Conservation (phyloP, 2,797 vertebrate species). For the Xyrichtys novacula region DNA sequence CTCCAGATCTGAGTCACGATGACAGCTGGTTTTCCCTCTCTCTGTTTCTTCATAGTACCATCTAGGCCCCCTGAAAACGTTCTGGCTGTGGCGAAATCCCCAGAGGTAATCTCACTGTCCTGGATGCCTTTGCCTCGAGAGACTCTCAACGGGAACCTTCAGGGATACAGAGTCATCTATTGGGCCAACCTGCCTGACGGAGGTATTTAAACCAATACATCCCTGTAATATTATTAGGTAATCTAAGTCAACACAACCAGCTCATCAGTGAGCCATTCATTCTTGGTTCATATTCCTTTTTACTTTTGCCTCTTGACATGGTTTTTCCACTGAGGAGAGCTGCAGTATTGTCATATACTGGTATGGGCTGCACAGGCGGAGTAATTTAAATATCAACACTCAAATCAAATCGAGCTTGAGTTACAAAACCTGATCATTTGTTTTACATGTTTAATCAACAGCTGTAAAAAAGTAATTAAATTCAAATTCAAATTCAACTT, state of each 20-base stretch:
- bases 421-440: not conserved
- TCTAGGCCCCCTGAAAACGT: slow-evolving; percentile 97
- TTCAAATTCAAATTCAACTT: no score
- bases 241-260: not conserved
- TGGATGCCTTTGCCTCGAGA: slow-evolving; percentile 96
- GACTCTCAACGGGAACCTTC: slow-evolving; percentile 96
- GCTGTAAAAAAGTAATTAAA: not conserved
- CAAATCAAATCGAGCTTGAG: not conserved
- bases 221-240: not conserved
- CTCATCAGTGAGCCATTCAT: not conserved
- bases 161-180: slow-evolving; percentile 97
- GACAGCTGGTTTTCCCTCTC: no score
- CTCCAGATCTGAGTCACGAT: no score
- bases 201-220: slow-evolving; percentile 81
- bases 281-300: not conserved
- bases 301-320: slow-evolving; percentile 3
- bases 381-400: not conserved
- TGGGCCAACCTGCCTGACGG: slow-evolving; percentile 98
- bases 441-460: slow-evolving; percentile 3
- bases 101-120: slow-evolving; percentile 96
- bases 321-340: slow-evolving; percentile 59
- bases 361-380: not conserved
- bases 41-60: slow-evolving; percentile 86
- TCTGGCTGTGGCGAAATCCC: slow-evolving; percentile 94
- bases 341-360: slow-evolving; percentile 32